Conservation (phyloP, 2,113 vertebrate species). For the Dasypus novemcinctus region DNA sequence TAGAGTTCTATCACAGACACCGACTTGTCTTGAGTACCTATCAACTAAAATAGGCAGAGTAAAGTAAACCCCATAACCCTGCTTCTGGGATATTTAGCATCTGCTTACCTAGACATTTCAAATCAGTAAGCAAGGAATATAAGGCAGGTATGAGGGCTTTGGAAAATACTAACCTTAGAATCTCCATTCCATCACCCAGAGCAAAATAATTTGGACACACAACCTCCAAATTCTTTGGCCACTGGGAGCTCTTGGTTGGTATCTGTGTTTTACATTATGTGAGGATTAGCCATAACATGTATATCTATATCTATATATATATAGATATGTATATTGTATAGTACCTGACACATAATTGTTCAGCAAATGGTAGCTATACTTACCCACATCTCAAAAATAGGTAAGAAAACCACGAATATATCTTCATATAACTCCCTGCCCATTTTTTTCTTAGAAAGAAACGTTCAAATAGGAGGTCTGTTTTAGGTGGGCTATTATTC, state of each 20-base stretch:
- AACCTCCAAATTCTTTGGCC: background rate
- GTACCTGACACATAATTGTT: background rate
- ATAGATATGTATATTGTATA: too few relatives aligned
- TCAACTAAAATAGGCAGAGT: background rate
- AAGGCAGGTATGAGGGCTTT: background rate
- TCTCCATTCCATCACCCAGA: background rate
- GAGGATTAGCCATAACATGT: background rate
- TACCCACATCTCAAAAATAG: background rate
- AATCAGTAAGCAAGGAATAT: background rate
- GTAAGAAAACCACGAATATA: background rate
- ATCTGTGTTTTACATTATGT: background rate
- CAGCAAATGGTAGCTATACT: background rate
- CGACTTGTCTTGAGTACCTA: background rate
- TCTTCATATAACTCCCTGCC: background rate
- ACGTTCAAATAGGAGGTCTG: background rate
- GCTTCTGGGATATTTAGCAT: background rate
- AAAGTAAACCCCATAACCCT: background rate
- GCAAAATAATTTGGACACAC: background rate
- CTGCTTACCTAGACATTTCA: background rate
- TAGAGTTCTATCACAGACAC: rapidly evolving
- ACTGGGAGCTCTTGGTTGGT: too few relatives aligned
- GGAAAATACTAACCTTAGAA: too few relatives aligned
- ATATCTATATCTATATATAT: too few relatives aligned
- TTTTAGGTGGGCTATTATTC: background rate
- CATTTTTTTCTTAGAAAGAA: background rate